Percentiles rank a stretch among this genome's conserved stretches.
These are phyloP conservation scores for Xylota sylvarum DNA, from an alignment of 2,888 invertebrate genomes.

Conservation along the genomic window DNA sequence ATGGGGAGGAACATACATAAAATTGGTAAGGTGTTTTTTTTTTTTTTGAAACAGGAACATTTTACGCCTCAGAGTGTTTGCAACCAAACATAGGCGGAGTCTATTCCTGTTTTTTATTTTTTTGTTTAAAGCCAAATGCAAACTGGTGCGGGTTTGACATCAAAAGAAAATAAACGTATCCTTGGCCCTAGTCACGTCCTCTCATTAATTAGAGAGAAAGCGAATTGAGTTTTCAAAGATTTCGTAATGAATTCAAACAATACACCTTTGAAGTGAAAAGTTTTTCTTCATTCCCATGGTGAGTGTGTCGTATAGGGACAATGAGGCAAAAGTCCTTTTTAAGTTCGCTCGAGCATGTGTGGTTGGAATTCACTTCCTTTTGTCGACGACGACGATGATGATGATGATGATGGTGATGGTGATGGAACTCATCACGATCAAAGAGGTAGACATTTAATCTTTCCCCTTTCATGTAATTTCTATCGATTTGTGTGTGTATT, in stretches of 20 bases:
- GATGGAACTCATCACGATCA: conserved; percentile 18
- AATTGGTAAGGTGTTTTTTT: not conserved
- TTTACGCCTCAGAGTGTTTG: not conserved
- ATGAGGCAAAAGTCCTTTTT: conserved; percentile 45
- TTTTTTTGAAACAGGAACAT: not conserved
- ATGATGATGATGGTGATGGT: conserved; percentile 8
- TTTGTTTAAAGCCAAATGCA: not conserved
- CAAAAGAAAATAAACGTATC: not conserved
- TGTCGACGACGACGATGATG: conserved; percentile 3
- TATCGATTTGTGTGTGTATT: conserved; percentile 51
- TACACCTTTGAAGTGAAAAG: conserved; percentile 44
- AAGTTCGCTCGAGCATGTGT: conserved; percentile 5
- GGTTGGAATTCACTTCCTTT: conserved; percentile 6
- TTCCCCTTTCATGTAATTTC: conserved; percentile 62
- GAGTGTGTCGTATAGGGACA: not conserved
- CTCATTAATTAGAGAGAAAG: conserved; percentile 50
- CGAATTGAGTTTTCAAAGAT: conserved; percentile 23
- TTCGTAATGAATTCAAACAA: conserved; percentile 51
- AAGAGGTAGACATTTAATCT: conserved; percentile 22
- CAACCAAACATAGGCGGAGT: not conserved
- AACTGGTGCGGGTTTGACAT: not conserved
- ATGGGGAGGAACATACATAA: not conserved
- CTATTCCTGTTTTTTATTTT: not conserved
- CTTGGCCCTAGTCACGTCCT: conserved; percentile 8
- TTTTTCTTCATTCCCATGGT: not conserved